Base-by-base conservation (phyloP, 1,140 invertebrate genomes). In the Dendroctonus ponderosae region DNA sequence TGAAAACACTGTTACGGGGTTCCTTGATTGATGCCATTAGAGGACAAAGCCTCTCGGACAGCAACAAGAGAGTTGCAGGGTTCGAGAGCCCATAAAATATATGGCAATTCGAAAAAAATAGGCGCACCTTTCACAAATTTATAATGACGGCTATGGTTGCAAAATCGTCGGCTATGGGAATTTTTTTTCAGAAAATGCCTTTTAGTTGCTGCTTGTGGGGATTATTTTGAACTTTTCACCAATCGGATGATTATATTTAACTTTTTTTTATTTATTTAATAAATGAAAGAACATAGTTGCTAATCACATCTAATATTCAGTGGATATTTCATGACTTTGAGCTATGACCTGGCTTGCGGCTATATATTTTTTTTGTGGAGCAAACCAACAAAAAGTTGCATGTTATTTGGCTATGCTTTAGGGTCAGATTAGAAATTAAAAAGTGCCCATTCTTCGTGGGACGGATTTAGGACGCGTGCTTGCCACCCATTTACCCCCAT, bases 401-500 rank as follows among this genome's bases (percentile, higher is more conserved):
- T 26, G 26, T 26, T 26, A 26, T 26, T 26, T 26, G 3, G 26
- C 26, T 26, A 26, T 26, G 26, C 26, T 26, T 26, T 26, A 26
- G 26, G 26, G 26, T 26, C 26, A 26, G 26, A 26, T 26, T 26
- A 26, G 26, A 26, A 26, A 26, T 26, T 26, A 26, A 46, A 46
- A 46, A 46, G 1, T 46, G 8, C 43, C 12, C 8, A 46, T 46
- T 46, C 8, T 46, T 2, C 12, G 43, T 9, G 43, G 43, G 43
- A 11, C 12, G 43, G 8, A 56, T 41, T 43, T 26, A 26, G 42
- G 38, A 48, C 66, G 52, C 66, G 66, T 61, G 54, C 64, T 56
- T 44, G 62, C 66, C 70, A 53, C 52, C 43, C 66, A 66, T 64
- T 71, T 59, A 62, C 39, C 66, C 66, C 59, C 46, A 40, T 46